These are phyloP conservation scores for Maniola jurtina DNA, from an alignment of 1,140 invertebrate species.

Conservation along the genomic window DNA sequence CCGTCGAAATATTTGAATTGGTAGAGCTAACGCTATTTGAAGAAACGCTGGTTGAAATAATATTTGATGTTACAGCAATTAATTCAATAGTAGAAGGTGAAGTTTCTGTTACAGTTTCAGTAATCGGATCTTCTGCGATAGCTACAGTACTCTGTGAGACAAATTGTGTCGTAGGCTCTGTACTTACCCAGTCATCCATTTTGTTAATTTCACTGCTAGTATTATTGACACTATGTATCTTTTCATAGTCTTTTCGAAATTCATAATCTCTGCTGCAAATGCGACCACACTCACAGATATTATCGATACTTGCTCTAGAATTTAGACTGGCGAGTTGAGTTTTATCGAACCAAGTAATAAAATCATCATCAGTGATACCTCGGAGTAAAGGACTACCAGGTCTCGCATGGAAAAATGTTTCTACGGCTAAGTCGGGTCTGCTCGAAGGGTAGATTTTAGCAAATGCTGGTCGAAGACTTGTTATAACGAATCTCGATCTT, in stretches of 20 bases:
- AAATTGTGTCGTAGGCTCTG: slow-evolving; percentile 24
- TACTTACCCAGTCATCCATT: slow-evolving; percentile 32
- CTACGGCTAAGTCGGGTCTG: slow-evolving; percentile 80
- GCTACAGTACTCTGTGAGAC: slow-evolving; percentile 11
- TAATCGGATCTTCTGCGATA: slow-evolving; percentile 22
- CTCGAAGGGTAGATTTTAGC: slow-evolving; percentile 81
- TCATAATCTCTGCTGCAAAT: slow-evolving; percentile 72
- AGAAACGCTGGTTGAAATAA: neutral
- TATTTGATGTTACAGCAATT: neutral
- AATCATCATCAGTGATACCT: slow-evolving; percentile 81
- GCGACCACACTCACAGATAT: slow-evolving; percentile 76
- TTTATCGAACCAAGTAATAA: slow-evolving; percentile 83
- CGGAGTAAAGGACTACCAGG: slow-evolving; percentile 78
- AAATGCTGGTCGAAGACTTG: slow-evolving; percentile 80
- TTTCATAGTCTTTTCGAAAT: slow-evolving; percentile 55
- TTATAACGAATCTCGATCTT: slow-evolving; percentile 79
- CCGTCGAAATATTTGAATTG: neutral
- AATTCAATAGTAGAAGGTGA: neutral
- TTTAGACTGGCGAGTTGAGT: slow-evolving; percentile 71
- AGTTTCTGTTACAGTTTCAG: slow-evolving; percentile 12
- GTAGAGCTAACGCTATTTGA: neutral
- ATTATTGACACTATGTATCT: slow-evolving; percentile 22
- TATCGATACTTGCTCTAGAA: slow-evolving; percentile 63
- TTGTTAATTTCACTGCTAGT: slow-evolving; percentile 15
- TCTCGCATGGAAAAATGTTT: slow-evolving; percentile 81